These are phyloP conservation scores for Brachynemurus nebulosus DNA, from an alignment of 2,888 invertebrate genomes.

Conservation along the genomic window DNA sequence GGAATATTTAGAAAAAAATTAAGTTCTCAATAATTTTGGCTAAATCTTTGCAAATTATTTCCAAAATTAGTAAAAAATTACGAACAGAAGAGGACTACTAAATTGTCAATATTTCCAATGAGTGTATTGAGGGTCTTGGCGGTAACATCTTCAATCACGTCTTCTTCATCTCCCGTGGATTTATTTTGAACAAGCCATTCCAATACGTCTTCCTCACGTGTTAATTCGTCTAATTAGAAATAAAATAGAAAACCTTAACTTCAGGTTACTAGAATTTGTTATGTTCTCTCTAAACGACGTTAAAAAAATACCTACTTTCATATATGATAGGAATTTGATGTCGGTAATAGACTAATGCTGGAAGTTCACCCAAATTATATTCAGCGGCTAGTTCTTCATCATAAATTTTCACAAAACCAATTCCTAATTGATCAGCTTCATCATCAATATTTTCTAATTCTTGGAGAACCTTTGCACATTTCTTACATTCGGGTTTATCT, in stretches of 20 bases:
- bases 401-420: constrained; percentile 88
- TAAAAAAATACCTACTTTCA: constrained; percentile 51
- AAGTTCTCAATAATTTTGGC: background rate
- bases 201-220: constrained; percentile 80
- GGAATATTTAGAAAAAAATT: too few species aligned
- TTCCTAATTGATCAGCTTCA: constrained; percentile 85
- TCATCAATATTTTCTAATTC: constrained; percentile 91
- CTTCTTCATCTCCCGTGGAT: constrained; percentile 86
- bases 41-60: background rate
- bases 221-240: constrained; percentile 59
- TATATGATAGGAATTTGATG: constrained; percentile 91
- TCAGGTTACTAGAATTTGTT: background rate
- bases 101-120: constrained; percentile 78
- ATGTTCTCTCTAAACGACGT: background rate
- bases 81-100: constrained; percentile 88
- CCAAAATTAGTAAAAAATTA: too few species aligned
- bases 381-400: constrained; percentile 84
- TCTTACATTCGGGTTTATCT: constrained; percentile 90
- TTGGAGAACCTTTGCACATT: constrained; percentile 78
- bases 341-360: constrained; percentile 83
- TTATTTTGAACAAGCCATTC: constrained; percentile 90
- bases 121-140: constrained; percentile 75
- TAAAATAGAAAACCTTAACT: background rate
- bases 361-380: constrained; percentile 78
- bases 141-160: constrained; percentile 89